Evolutionary conservation across 1,140 invertebrate species (phyloP), one percentile per base, ranked within the genome.

Genomic region (Aphelenchoides fujianensis): DNA sequence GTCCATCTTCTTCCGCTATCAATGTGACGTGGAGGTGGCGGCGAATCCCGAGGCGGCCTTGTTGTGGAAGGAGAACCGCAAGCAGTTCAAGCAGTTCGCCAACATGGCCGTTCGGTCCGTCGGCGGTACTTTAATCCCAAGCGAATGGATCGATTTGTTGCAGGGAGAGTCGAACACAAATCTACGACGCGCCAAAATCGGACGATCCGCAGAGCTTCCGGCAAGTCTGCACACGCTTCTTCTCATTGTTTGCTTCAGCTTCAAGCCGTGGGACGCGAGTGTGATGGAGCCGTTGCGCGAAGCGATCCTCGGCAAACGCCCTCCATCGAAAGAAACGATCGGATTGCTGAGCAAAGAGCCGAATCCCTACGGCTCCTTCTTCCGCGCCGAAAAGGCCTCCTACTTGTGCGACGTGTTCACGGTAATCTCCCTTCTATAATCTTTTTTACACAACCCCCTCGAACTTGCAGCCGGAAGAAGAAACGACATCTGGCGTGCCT

Each of bases 1-100:
- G 63, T 34, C 63, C 37, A 34, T 66, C 32, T 66, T 66, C 63
- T 66, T 32, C 31, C 63, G 63, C n/a, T 66, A 66, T 66, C 32
- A 66, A 36, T 66, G 63, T 35, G 36, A 34, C n/a, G 31, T 66
- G 23, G 63, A 66, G 23, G 32, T 36, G 63, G 63, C 63, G 1
- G 63, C 63, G 30, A 66, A 66, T 66, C 63, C 63, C 16, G 63
- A 66, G 3, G 63, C 63, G 37, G 63, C 63, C 1, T 12, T 66
- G 16, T 66, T 66, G 31, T 66, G 63, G 63, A 37, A 34, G 2
- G 63, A 66, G 12, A 30, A 55, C 31, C 63, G 63, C 37, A 66
- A 66, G 31, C 31, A 66, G 1, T 66, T 66, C 7, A 66, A 66
- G 32, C 16, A 66, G 63, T 36, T 66, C 16, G 63, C 63, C 2